Percentiles rank a stretch among this genome's conserved stretches.
phyloP scores from a whole-genome alignment of 2,888 invertebrate species.

The Cantharis rustica region DNA sequence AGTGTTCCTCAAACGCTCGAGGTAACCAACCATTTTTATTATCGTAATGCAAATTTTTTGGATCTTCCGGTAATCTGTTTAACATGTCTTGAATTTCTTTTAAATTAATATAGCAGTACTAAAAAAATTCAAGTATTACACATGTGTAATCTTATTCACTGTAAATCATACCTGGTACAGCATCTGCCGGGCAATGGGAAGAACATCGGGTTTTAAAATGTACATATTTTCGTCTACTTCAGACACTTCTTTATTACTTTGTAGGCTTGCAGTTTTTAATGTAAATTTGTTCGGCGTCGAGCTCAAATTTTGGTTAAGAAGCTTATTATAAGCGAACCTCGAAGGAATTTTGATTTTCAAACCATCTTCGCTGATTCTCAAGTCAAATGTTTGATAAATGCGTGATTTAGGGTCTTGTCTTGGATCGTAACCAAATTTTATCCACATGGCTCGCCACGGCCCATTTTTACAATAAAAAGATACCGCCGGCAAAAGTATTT shows the following conservation, averaged over 20 bases:
- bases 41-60: slow-evolving; percentile 67
- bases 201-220: slow-evolving; percentile 69
- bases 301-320: not conserved
- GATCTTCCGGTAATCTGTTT: slow-evolving; percentile 66
- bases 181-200: slow-evolving; percentile 85
- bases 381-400: slow-evolving; percentile 88
- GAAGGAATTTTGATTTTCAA: slow-evolving; percentile 58
- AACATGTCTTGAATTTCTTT: slow-evolving; percentile 81
- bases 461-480: slow-evolving; percentile 88
- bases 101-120: slow-evolving; percentile 81
- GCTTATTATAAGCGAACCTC: slow-evolving; percentile 57
- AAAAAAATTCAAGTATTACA: slow-evolving; percentile 33
- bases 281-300: slow-evolving; percentile 22
- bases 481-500: slow-evolving; percentile 78
- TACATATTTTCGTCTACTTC: slow-evolving; percentile 58
- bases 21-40: slow-evolving; percentile 81
- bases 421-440: slow-evolving; percentile 90
- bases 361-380: slow-evolving; percentile 68
- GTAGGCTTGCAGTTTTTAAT: slow-evolving; percentile 32
- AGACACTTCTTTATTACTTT: slow-evolving; percentile 37
- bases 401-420: slow-evolving; percentile 76
- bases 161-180: slow-evolving; percentile 75
- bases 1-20: slow-evolving; percentile 68
- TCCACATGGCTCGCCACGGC: slow-evolving; percentile 93
- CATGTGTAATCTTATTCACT: not conserved